Conservation (phyloP, 2,113 vertebrate species). For the Atherinomorus stipes region DNA sequence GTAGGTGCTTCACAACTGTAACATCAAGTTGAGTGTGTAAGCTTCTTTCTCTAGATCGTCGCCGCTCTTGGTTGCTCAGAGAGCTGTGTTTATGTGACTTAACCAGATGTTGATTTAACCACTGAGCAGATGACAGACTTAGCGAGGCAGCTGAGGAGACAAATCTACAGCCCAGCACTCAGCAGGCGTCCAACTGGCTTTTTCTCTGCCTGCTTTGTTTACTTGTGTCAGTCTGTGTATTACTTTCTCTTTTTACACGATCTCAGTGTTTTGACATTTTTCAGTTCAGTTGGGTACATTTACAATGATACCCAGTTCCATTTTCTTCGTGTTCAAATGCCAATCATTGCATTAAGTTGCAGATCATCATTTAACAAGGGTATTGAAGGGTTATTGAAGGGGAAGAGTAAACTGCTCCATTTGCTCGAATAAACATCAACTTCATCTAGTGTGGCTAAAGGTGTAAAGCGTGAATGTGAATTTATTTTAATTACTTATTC, state of each 20-base stretch:
- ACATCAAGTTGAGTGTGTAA: conserved; percentile 38
- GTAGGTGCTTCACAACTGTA: conserved; percentile 15
- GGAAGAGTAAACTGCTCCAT: conserved; percentile 53
- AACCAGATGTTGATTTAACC: conserved; percentile 72
- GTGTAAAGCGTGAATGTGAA: conserved; percentile 59
- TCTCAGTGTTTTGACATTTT: conserved; percentile 9
- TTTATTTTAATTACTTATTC: no score
- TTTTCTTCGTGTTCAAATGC: conserved; percentile 7
- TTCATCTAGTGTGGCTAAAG: conserved; percentile 25
- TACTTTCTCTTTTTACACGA: not conserved
- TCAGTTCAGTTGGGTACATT: not conserved
- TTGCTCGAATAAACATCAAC: conserved; percentile 62
- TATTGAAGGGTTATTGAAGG: conserved; percentile 17
- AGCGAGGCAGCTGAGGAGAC: conserved; percentile 61
- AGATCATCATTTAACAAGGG: conserved; percentile 21
- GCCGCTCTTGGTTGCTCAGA: conserved; percentile 29
- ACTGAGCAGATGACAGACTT: conserved; percentile 65
- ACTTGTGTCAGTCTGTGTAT: conserved; percentile 32
- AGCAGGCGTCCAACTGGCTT: conserved; percentile 36
- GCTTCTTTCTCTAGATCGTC: conserved; percentile 21
- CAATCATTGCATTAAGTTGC: conserved; percentile 17
- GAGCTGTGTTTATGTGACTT: conserved; percentile 46
- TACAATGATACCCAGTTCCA: not conserved
- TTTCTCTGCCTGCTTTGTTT: conserved; percentile 51
- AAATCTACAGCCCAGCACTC: conserved; percentile 59